Percentiles rank a stretch among this genome's conserved stretches.
Evolutionary conservation across 2,888 invertebrate species (phyloP).

Genomic region (Plutella xylostella): DNA sequence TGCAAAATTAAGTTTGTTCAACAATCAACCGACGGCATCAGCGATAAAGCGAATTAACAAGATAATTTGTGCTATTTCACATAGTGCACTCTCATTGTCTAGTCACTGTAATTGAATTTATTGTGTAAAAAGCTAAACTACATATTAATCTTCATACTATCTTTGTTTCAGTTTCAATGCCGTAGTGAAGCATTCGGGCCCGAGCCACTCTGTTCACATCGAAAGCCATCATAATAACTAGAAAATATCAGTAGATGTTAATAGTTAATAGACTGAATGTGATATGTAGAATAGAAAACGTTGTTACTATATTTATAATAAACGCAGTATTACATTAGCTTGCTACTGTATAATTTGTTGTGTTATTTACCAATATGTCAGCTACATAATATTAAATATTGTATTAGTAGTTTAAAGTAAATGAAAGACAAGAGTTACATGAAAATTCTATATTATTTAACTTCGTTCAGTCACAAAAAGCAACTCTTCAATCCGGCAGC

Average conservation of each 20-base stretch:
- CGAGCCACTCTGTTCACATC: slow-evolving; percentile 48
- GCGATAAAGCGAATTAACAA: too few relatives aligned
- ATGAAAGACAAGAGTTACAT: slow-evolving; percentile 27
- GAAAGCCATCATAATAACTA: slow-evolving; percentile 48
- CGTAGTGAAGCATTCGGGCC: slow-evolving; percentile 66
- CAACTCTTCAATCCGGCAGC: slow-evolving; percentile 42
- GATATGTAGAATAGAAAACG: slow-evolving; percentile 1
- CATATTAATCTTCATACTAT: background rate
- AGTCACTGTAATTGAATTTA: too few relatives aligned
- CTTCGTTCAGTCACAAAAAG: slow-evolving; percentile 49
- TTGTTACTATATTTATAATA: slow-evolving; percentile 57
- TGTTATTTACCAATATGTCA: background rate
- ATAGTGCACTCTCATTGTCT: too few relatives aligned
- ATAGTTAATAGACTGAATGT: slow-evolving; percentile 16
- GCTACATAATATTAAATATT: background rate
- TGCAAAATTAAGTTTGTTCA: too few relatives aligned
- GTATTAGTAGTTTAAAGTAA: slow-evolving; percentile 3
- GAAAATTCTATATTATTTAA: slow-evolving; percentile 51
- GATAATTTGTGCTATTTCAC: too few relatives aligned
- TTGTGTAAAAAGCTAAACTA: too few relatives aligned
- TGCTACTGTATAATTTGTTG: background rate
- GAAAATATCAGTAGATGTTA: too few relatives aligned
- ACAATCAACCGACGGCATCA: too few relatives aligned
- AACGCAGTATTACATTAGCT: background rate
- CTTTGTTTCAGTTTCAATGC: slow-evolving; percentile 63